Percentiles rank a stretch among this genome's conserved stretches.
phyloP scores from a whole-genome alignment of 2,797 vertebrate species.

The Hippocampus kuda region DNA sequence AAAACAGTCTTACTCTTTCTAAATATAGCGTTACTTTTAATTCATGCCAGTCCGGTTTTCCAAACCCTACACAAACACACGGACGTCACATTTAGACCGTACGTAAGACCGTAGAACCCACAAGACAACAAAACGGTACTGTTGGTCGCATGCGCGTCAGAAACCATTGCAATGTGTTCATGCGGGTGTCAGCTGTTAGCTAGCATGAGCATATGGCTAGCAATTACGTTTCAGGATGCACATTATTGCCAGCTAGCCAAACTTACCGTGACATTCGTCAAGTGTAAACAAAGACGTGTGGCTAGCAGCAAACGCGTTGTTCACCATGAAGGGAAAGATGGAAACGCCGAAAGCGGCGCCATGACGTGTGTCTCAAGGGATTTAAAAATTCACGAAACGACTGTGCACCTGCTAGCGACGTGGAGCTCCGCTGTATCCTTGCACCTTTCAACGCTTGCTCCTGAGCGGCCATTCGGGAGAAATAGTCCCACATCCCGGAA shows the following conservation, averaged over 20 bases:
- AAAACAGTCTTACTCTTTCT: neutral
- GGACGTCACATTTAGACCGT: too few relatives aligned
- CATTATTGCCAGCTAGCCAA: neutral
- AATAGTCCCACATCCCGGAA: slow-evolving; percentile 61
- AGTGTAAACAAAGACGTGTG: neutral
- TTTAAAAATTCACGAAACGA: slow-evolving; percentile 22
- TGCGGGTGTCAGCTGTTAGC: slow-evolving; percentile 50
- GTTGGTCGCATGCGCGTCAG: neutral
- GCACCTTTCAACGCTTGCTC: slow-evolving; percentile 32
- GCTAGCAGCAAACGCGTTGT: slow-evolving; percentile 4
- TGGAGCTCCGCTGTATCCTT: slow-evolving; percentile 50
- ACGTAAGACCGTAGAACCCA: neutral
- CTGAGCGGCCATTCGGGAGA: slow-evolving; percentile 14
- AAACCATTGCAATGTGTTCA: neutral
- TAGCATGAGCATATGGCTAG: slow-evolving; percentile 41
- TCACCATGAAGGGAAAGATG: neutral
- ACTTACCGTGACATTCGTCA: slow-evolving; percentile 50
- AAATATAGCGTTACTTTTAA: slow-evolving; percentile 3
- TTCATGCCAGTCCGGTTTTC: neutral
- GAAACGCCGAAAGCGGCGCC: neutral
- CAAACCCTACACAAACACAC: neutral
- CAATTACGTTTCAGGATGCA: slow-evolving; percentile 1
- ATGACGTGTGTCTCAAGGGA: slow-evolving; percentile 9
- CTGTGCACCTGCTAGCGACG: slow-evolving; percentile 61
- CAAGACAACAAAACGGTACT: neutral